Base-by-base conservation (phyloP, 2,888 invertebrate genomes). In the Microplitis deprimator region DNA sequence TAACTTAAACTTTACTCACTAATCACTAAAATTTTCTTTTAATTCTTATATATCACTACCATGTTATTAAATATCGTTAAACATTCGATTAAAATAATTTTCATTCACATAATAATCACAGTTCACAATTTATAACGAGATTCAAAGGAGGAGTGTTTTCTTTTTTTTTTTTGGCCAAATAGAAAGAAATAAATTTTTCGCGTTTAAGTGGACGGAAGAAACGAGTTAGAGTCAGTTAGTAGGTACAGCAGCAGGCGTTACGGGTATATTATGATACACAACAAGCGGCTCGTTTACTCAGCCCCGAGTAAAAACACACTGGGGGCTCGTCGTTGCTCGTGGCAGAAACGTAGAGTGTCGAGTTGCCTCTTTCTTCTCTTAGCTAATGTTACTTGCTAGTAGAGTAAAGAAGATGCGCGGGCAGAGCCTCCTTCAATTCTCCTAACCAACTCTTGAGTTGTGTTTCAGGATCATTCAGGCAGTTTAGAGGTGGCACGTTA, bases 251-350 rank as follows among this genome's bases (percentile, higher is more conserved):
- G 65, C 67, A 83, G 85, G 82, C 80, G 84, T 86, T 85, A 84
- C 84, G 83, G 84, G 81, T 84, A 83, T 95, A 94, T 94, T 94
- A 94, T 93, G 94, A 94, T 94, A 94, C 94, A 95, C 94, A 94
- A 94, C 94, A 94, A 94, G 93, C 91, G 90, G 91, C 91, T 91
- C 93, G 94, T 94, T 95, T 94, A 95, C 94, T 94, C 94, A 94
- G 93, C 85, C 88, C 87, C 86, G 89, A 87, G 89, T 89, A 88
- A 89, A 89, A 89, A 89, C 89, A 89, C 86, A 89, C 89, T 89
- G 89, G 83, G 84, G 82, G 81, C 82, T 80, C 81, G 82, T 81
- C 80, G 81, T 81, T 80, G 83, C 84, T 83, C 80, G 84, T 81
- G 80, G 82, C 82, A 80, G 50, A 50, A 50, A 50, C 50, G 50